Evolutionary conservation across 2,113 vertebrate species (phyloP).

Genomic region (Anolis sagrei): DNA sequence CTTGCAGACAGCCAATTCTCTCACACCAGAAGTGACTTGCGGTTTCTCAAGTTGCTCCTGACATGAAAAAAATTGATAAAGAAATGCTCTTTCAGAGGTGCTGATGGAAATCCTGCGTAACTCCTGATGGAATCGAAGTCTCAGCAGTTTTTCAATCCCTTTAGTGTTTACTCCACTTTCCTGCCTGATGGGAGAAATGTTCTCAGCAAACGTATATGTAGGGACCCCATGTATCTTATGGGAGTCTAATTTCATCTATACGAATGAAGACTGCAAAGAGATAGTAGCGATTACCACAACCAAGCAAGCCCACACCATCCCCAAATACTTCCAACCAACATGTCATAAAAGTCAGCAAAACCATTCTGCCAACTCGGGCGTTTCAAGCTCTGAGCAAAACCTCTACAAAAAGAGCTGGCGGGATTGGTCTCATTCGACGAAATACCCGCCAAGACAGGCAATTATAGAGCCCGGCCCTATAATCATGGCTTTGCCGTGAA

Average conservation of each 20-base stretch:
- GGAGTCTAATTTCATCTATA: too few species aligned
- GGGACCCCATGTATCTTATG: too few species aligned
- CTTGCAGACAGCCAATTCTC: too few species aligned
- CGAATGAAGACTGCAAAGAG: neutral
- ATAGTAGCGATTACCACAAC: too few species aligned
- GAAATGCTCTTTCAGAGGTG: neutral
- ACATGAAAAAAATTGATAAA: too few species aligned
- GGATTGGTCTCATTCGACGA: neutral
- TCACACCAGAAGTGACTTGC: too few species aligned
- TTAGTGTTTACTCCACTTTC: neutral
- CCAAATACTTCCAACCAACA: too few species aligned
- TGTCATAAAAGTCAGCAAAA: neutral
- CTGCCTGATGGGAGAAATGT: neutral
- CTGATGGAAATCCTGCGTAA: neutral
- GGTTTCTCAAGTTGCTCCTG: too few species aligned
- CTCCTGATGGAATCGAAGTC: neutral
- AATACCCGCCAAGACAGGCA: neutral
- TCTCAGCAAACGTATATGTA: too few species aligned
- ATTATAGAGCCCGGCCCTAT: conserved; percentile 1
- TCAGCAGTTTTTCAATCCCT: too few species aligned
- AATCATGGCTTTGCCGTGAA: conserved; percentile 4
- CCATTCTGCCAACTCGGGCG: neutral
- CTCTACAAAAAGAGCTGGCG: neutral
- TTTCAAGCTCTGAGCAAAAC: neutral
- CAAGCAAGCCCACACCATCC: too few species aligned